Evolutionary conservation across 64 coral and sea anemone species (phyloP), one percentile per base, ranked within the genome.

Genomic region (Catalaphyllia jardinei): DNA sequence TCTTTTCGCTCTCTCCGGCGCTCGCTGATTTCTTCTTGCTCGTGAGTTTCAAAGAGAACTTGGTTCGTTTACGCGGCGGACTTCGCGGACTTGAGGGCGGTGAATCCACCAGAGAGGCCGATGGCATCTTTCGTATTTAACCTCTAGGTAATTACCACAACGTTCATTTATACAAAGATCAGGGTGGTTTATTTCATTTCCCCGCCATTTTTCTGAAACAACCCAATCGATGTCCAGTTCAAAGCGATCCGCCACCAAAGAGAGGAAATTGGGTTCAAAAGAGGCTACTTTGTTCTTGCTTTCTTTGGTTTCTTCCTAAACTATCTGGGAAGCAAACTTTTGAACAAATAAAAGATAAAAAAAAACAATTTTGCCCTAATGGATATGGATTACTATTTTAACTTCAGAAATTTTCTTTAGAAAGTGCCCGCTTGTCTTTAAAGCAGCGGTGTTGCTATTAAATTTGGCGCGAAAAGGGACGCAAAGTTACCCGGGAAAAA

Each of bases 1-100:
- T 24, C 60, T 69, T 89, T 20, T 89, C 62, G 13, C n/a, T 28
- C 22, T 77, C 79, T 11, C 31, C 35, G 15, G 29, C 88, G 16
- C 82, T 88, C 24, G 73, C 31, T 33, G 52, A 18, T 22, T 93
- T 91, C 51, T 80, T 90, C 52, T 82, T 94, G n/a, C 82, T 57
- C 39, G 89, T 98, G 57, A 98, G 61, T 27, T 87, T 92, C 1
- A 99, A 89, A 1, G 97, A 99, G 75, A 95, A 95, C 62, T 95
- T 99, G 19, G 83, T 86, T 71, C 73, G 91, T 67, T 94, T 99
- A 72, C 94, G 77, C 31, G 97, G 93, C 12, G 97, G 97, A 79
- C 97, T 99, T 67, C 86, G 57, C 5, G 90, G 90, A 87, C 83
- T 92, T 12, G 61, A n/a, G 24, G 83, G 90, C 13, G 83, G 90